Base-by-base conservation (phyloP, 92 coral and sea anemone genomes). In the Porites cylindrica region DNA sequence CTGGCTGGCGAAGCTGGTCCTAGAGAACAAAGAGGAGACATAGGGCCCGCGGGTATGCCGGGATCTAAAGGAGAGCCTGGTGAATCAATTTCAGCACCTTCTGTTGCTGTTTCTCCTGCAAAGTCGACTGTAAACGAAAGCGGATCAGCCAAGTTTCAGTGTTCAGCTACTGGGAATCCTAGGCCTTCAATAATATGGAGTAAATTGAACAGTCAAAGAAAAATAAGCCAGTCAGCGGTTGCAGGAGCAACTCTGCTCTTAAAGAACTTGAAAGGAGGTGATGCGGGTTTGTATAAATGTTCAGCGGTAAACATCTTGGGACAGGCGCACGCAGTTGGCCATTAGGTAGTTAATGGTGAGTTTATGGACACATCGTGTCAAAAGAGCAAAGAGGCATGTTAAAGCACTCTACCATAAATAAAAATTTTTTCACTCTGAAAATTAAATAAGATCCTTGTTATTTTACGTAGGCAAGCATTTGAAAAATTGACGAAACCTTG, bases 31-130 rank as follows among this genome's bases (percentile, higher is more conserved):
- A 67, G 70, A 66, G 85, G 90, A 23, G 62, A n/a, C 19, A 77
- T 65, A 4, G 91, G 87, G 11, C 77, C 66, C 18, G 71, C 70
- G 14, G 87, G 91, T 11, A 50, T 88, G 87, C 66, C 67, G 87
- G 92, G 92, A 77, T 20, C 12, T 0, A 78, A 69, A 71, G 90
- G 90, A 6, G 86, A 87, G 69, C 91, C 81, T 8, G 91, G 91
- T 13, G 72, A 88, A 75, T 75, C 88, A 58, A 59, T 75, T 0
- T 82, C 86, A 29, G 23, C 52, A 53, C 90, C 93, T 69, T 10
- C 76, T 14, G 83, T 85, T 79, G 24, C 72, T 19, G 77, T 90
- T 43, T 85, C 73, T 26, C 86, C 90, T 71, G 54, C 64, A 29
- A 24, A 18, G n/a, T 53, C 74, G 62, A 90, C 78, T 16, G 86